Evolutionary conservation across 2,797 vertebrate genomes (phyloP).

Genomic region (Gorsachius magnificus): DNA sequence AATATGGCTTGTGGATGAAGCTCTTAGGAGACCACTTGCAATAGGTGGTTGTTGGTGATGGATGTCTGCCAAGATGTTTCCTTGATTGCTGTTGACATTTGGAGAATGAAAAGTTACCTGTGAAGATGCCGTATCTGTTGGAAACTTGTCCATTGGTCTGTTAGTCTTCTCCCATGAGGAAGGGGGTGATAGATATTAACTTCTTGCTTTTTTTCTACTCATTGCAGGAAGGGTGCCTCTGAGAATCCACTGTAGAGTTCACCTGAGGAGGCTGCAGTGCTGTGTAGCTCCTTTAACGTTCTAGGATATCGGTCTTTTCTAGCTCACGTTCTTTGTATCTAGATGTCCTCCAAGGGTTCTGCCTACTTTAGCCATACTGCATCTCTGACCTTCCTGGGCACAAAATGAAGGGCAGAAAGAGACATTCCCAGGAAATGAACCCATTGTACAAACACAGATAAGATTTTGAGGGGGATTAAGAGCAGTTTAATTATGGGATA

Average conservation of each 20-base stretch:
- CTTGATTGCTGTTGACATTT: not conserved
- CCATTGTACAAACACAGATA: not conserved
- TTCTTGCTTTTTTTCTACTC: not conserved
- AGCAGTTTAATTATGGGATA: not conserved
- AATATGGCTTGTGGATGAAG: not conserved
- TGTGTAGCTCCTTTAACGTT: not conserved
- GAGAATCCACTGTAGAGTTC: not conserved
- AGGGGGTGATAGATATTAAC: not conserved
- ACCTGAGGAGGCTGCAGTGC: not conserved
- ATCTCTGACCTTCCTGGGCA: not conserved
- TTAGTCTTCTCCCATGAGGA: not conserved
- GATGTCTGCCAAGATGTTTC: not conserved
- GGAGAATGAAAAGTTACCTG: not conserved
- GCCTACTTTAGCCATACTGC: not conserved
- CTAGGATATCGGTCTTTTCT: not conserved
- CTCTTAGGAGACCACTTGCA: not conserved
- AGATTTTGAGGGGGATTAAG: not conserved
- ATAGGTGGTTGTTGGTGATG: not conserved
- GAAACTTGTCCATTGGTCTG: not conserved
- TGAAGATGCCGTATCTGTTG: not conserved
- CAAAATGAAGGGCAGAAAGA: not conserved
- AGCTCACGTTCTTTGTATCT: not conserved
- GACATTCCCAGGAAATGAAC: not conserved
- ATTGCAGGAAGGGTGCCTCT: not conserved
- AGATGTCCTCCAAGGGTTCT: not conserved